Base-by-base conservation (phyloP, 2,888 invertebrate species). In the Neoscelio sp. region DNA sequence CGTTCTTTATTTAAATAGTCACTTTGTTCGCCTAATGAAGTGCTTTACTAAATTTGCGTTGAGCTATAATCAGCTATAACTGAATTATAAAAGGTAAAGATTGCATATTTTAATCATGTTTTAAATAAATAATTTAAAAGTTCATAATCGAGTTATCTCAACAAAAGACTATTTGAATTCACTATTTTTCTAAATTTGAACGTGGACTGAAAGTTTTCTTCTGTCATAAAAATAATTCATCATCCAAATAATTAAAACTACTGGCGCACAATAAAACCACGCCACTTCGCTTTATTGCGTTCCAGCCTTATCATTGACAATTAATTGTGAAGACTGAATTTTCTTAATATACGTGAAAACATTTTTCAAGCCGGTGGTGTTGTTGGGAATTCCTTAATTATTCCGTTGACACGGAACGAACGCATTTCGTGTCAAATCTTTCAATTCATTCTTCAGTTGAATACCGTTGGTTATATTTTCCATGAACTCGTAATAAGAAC, bases 401-500 rank as follows among this genome's bases (percentile, higher is more conserved):
- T 52, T 52, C 33, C n/a, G n/a, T n/a, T n/a, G n/a, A n/a, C n/a
- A n/a, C n/a, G n/a, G 6, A 12, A 13, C 12, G 20, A 18, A 35
- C 38, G 5, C 23, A 54, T 54, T 54, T 38, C 13, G 35, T 10
- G 52, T 30, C 12, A 35, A 35, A 35, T 35, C 52, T 52, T 52
- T 20, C 33, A 10, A 15, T 35, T 33, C 20, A 35, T 52, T 15
- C 35, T 1, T 12, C 20, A 20, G 56, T 12, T 56, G 40, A 28
- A 56, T 40, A 4, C 8, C 38, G 42, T 15, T 17, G 26, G 40
- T 56, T 56, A 42, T 56, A 28, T 56, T 17, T 42, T n/a, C 17
- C 23, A n/a, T 56, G 56, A 56, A 56, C 28, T 15, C n/a, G 17
- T 42, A 56, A 56, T 40, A 56, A 56, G 56, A 40, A 56, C 56